Evolutionary conservation across 2,113 vertebrate species (phyloP).

Genomic region (Cygnus atratus): DNA sequence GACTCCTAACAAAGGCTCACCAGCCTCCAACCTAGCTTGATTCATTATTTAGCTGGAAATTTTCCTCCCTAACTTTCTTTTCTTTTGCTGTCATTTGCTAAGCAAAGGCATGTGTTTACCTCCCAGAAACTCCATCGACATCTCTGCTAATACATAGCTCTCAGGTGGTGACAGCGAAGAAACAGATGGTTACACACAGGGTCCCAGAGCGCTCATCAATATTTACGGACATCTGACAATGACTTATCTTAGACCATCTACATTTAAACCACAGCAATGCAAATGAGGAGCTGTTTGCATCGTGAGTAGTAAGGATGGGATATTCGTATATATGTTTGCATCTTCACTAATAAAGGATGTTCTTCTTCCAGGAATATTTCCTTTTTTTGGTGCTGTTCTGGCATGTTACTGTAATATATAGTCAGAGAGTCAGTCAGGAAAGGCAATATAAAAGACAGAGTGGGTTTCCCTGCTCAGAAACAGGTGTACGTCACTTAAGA

Average conservation of each 20-base stretch:
- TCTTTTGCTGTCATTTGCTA: neutral
- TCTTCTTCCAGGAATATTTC: neutral
- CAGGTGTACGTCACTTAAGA: neutral
- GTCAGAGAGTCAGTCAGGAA: neutral
- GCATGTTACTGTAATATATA: neutral
- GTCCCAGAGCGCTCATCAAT: slow-evolving; percentile 5
- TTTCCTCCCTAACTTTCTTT: slow-evolving; percentile 3
- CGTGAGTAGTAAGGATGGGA: neutral
- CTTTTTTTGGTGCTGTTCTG: neutral
- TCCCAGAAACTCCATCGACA: neutral
- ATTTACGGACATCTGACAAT: slow-evolving; percentile 37
- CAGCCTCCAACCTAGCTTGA: neutral
- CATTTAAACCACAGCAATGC: slow-evolving; percentile 2
- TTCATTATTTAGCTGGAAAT: slow-evolving; percentile 47
- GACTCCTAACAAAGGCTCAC: neutral
- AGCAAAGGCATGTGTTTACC: neutral
- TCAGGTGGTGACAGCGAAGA: neutral
- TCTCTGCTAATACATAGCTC: neutral
- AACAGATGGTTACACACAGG: neutral
- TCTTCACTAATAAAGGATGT: neutral
- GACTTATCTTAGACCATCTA: slow-evolving; percentile 11
- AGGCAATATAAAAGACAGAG: neutral
- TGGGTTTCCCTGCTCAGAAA: neutral
- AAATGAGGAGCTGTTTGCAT: neutral
- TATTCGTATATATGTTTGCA: neutral